A percentile compares a stretch with the other conserved stretches of the same genome.
These are phyloP conservation scores for Caenorhabditis brenneri DNA, from an alignment of 1,140 invertebrate genomes.

Conservation along the genomic window DNA sequence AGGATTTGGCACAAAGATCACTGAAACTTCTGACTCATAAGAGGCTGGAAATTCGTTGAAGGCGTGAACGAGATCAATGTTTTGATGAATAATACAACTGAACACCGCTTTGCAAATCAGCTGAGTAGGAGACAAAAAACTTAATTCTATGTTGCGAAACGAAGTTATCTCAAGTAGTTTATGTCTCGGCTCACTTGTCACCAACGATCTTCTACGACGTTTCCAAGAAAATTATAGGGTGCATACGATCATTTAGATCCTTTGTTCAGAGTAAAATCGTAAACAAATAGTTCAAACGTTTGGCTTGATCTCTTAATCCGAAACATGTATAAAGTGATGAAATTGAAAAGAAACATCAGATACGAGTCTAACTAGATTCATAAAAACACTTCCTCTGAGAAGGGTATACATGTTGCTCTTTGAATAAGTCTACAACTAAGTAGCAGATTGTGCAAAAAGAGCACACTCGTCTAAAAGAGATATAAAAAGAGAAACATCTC, in stretches of 20 bases:
- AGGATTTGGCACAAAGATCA: slow-evolving; percentile 35
- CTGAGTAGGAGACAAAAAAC: background rate
- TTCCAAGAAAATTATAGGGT: background rate
- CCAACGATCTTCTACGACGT: background rate
- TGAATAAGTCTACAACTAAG: background rate
- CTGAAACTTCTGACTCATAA: slow-evolving; percentile 1
- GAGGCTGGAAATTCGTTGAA: no score
- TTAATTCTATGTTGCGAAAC: background rate
- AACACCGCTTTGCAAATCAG: slow-evolving; percentile 3
- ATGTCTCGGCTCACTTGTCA: background rate
- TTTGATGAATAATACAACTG: slow-evolving; percentile 21
- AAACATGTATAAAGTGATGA: background rate
- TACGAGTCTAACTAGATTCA: background rate
- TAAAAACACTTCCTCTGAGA: background rate
- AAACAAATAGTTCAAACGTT: background rate
- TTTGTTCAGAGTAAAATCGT: background rate
- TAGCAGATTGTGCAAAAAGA: slow-evolving; percentile 38
- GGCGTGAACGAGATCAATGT: background rate
- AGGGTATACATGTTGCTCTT: background rate
- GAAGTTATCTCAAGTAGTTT: background rate
- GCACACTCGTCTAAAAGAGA: background rate
- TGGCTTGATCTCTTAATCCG: no score
- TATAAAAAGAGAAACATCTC: slow-evolving; percentile 10
- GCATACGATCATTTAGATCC: background rate
- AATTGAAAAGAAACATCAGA: background rate